A percentile compares a stretch with the other conserved stretches of the same genome.
phyloP scores from a whole-genome alignment of 2,888 invertebrate genomes.

The Steinernema scapterisci region DNA sequence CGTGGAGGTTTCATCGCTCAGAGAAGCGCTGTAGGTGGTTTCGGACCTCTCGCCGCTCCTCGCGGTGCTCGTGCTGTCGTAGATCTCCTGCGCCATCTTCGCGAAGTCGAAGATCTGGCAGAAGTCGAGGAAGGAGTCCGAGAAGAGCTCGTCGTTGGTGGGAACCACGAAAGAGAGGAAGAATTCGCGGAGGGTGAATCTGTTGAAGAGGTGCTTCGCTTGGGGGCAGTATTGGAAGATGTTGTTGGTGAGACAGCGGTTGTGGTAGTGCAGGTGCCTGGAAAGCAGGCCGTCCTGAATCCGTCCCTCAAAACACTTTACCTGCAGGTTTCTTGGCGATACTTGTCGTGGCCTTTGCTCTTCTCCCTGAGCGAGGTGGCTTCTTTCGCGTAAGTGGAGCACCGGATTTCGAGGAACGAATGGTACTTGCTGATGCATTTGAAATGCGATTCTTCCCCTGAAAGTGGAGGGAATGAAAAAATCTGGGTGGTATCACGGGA shows the following conservation, averaged over 20 bases:
- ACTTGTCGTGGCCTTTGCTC: constrained; percentile 26
- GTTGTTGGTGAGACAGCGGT: constrained; percentile 40
- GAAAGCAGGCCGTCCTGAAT: neutral
- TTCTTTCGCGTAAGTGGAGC: constrained; percentile 47
- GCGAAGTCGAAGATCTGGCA: constrained; percentile 47
- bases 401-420: constrained; percentile 49
- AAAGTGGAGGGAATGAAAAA: neutral
- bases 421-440: constrained; percentile 49
- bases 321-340: constrained; percentile 39
- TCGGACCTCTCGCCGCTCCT: neutral
- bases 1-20: neutral
- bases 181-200: constrained; percentile 47
- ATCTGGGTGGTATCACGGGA: too few species aligned
- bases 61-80: constrained; percentile 44
- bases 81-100: constrained; percentile 44
- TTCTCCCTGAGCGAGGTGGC: constrained; percentile 37
- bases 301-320: neutral
- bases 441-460: constrained; percentile 33
- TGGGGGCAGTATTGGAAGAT: constrained; percentile 44
- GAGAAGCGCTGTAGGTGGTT: neutral
- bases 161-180: constrained; percentile 50
- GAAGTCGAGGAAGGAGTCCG: constrained; percentile 44
- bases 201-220: constrained; percentile 44
- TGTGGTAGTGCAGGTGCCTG: constrained; percentile 49
- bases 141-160: constrained; percentile 40